These are phyloP conservation scores for Hormaphis cornu DNA, from an alignment of 1,140 invertebrate genomes.

Conservation along the genomic window DNA sequence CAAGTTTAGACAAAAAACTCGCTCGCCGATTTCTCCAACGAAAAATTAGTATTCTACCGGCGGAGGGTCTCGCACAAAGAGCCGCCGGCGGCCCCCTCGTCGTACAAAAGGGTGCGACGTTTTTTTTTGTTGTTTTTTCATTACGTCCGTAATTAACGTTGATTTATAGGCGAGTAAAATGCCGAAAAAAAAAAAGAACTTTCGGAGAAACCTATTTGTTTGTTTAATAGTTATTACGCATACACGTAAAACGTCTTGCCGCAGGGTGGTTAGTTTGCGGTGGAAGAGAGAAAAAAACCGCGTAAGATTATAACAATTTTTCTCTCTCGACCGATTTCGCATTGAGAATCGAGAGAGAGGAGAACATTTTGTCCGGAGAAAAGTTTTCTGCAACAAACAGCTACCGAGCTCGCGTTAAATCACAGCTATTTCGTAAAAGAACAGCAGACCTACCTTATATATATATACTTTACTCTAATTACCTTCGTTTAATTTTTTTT, in stretches of 20 bases:
- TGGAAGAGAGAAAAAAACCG: no score
- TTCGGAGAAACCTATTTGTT: slow-evolving; percentile 10
- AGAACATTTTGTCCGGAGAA: not conserved
- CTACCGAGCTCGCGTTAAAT: not conserved
- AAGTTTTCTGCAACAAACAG: not conserved
- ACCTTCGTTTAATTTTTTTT: not conserved
- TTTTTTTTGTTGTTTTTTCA: not conserved
- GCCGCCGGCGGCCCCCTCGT: not conserved
- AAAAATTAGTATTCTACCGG: slow-evolving; percentile 15
- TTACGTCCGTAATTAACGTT: slow-evolving; percentile 23
- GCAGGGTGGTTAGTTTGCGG: no score
- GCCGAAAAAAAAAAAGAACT: not conserved
- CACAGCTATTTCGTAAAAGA: no score
- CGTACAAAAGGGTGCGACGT: not conserved
- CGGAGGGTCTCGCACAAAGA: not conserved
- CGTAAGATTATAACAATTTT: not conserved
- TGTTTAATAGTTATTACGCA: no score
- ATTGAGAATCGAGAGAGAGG: not conserved
- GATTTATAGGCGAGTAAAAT: not conserved
- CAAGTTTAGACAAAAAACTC: not conserved
- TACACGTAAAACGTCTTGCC: no score
- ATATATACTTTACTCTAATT: not conserved
- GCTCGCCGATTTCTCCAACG: not conserved
- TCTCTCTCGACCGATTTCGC: not conserved
- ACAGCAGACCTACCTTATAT: not conserved